Conservation (phyloP, 2,888 invertebrate genomes). For the Marronus borbonicus region DNA sequence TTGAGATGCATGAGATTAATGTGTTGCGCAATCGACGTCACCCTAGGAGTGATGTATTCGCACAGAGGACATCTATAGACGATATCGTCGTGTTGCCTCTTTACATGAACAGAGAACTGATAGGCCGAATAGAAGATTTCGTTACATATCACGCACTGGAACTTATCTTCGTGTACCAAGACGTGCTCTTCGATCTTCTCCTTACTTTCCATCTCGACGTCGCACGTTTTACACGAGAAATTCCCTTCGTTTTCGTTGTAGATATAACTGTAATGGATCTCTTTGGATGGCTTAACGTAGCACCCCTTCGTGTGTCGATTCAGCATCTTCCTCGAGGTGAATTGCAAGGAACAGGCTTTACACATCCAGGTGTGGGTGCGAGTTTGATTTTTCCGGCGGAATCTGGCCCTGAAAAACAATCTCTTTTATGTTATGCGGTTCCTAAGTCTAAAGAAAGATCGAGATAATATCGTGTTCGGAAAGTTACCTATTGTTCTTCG, state of each 20-base stretch:
- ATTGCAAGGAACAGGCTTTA: slow-evolving; percentile 71
- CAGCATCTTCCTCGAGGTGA: slow-evolving; percentile 72
- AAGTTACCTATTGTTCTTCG: background rate
- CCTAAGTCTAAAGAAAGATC: background rate
- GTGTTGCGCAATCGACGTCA: slow-evolving; percentile 63
- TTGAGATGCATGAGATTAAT: slow-evolving; percentile 65
- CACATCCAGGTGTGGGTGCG: slow-evolving; percentile 66
- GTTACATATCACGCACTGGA: slow-evolving; percentile 48
- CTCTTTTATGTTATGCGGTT: slow-evolving; percentile 1
- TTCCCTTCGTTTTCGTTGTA: slow-evolving; percentile 54
- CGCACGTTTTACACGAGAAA: slow-evolving; percentile 55
- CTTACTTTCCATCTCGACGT: slow-evolving; percentile 49
- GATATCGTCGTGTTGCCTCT: slow-evolving; percentile 62
- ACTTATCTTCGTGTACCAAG: slow-evolving; percentile 54
- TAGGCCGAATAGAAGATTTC: slow-evolving; percentile 65
- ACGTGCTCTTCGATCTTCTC: slow-evolving; percentile 55
- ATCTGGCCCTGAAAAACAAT: slow-evolving; percentile 20
- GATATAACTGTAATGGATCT: slow-evolving; percentile 58
- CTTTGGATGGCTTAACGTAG: slow-evolving; percentile 57
- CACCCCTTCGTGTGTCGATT: slow-evolving; percentile 71
- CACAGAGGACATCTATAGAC: slow-evolving; percentile 65
- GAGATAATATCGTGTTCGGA: background rate
- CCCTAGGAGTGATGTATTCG: slow-evolving; percentile 60
- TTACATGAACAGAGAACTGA: slow-evolving; percentile 64
- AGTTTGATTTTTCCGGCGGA: slow-evolving; percentile 32